Percentiles rank a stretch among this genome's conserved stretches.
These are phyloP conservation scores for Martes martes DNA, from an alignment of 2,113 vertebrate genomes.

Conservation along the genomic window DNA sequence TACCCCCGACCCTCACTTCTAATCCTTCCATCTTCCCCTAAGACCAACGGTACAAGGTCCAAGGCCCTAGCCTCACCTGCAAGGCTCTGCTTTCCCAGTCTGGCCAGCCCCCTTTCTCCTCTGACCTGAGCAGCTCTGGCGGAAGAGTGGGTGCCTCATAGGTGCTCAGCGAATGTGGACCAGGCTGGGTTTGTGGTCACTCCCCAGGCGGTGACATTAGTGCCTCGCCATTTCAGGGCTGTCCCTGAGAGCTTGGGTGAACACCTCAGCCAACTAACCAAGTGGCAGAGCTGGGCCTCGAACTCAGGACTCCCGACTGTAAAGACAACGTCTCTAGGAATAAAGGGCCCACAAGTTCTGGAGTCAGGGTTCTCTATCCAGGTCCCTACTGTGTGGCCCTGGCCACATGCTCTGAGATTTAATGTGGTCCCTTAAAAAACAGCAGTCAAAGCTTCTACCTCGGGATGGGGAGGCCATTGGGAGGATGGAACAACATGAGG, in stretches of 20 bases:
- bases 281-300: not conserved
- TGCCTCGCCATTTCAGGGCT: too few species aligned
- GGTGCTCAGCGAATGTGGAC: not conserved
- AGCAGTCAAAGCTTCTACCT: not conserved
- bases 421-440: not conserved
- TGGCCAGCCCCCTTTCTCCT: not conserved
- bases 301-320: not conserved
- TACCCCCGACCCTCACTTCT: not conserved
- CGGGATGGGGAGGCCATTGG: not conserved
- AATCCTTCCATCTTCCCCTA: not conserved
- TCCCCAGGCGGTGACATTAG: accelerated
- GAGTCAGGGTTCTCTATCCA: not conserved
- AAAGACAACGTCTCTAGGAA: not conserved
- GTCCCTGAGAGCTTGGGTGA: too few species aligned
- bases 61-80: not conserved
- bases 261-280: not conserved
- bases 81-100: accelerated
- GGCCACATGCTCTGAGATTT: not conserved
- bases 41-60: not conserved
- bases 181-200: not conserved
- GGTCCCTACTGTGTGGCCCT: not conserved
- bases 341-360: not conserved
- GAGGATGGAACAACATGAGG: not conserved
- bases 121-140: too few species aligned
- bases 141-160: not conserved